phyloP scores from a whole-genome alignment of 2,113 vertebrate species.

The Hemicordylus capensis region DNA sequence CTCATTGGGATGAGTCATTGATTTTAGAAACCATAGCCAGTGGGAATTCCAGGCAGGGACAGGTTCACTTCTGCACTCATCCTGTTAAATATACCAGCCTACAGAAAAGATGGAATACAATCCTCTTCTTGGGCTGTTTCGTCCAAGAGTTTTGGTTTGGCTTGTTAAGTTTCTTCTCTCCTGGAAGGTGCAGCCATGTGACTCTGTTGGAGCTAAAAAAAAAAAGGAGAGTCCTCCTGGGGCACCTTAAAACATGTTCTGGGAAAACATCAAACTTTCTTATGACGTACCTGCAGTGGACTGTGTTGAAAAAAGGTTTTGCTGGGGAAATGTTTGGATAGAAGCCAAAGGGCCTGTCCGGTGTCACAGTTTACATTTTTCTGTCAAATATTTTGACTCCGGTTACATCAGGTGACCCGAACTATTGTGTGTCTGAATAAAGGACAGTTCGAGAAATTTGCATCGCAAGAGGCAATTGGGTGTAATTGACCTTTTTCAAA shows the following conservation, averaged over 20 bases:
- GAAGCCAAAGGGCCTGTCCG: too few species aligned
- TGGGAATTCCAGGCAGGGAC: constrained; percentile 69
- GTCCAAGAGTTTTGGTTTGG: constrained; percentile 37
- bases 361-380: too few species aligned
- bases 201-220: not conserved
- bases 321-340: too few species aligned
- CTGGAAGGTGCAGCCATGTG: not conserved
- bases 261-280: not conserved
- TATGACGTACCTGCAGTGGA: too few species aligned
- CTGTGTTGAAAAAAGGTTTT: too few species aligned
- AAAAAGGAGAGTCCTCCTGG: not conserved
- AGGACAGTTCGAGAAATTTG: too few species aligned
- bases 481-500: too few species aligned
- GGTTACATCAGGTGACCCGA: too few species aligned
- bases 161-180: constrained; percentile 36
- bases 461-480: too few species aligned
- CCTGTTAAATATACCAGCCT: constrained; percentile 18
- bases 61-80: constrained; percentile 62
- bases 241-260: not conserved
- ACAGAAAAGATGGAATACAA: constrained; percentile 12
- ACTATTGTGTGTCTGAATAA: too few species aligned
- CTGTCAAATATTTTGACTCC: too few species aligned
- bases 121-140: not conserved
- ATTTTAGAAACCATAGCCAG: constrained; percentile 72
- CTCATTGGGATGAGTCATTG: constrained; percentile 68